Conservation (phyloP, 2,888 invertebrate genomes). For the Atrina japonica region DNA sequence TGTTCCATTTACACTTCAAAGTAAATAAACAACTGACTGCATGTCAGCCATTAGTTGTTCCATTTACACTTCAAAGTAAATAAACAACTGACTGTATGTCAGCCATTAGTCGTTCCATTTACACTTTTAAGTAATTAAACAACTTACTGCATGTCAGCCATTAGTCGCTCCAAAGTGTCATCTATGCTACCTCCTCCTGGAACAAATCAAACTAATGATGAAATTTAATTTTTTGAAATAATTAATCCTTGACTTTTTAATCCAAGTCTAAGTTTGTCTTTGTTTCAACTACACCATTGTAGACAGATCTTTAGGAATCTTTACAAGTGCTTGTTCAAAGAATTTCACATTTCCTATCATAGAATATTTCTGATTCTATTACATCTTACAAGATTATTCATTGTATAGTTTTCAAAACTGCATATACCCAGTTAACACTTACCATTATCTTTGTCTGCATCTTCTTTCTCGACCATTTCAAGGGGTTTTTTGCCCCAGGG, state of each 20-base stretch:
- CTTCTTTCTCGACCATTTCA: conserved; percentile 23
- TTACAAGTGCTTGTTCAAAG: no score
- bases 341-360: no score
- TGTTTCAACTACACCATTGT: no score
- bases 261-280: background rate
- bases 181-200: conserved; percentile 5
- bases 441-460: background rate
- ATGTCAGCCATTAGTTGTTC: no score
- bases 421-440: background rate
- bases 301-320: no score
- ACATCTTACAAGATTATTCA: background rate
- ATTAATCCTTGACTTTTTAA: no score
- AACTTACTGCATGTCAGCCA: conserved; percentile 33
- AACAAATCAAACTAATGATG: background rate
- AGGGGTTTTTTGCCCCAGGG: conserved; percentile 72
- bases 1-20: no score
- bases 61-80: no score
- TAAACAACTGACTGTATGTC: conserved; percentile 30
- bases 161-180: conserved; percentile 25
- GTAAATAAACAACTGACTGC: no score
- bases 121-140: background rate
- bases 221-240: no score
- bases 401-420: no score
- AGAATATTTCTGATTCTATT: conserved; percentile 2
- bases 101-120: conserved; percentile 19